Evolutionary conservation across 2,888 invertebrate species (phyloP).

Genomic region (Anoncus sp.): DNA sequence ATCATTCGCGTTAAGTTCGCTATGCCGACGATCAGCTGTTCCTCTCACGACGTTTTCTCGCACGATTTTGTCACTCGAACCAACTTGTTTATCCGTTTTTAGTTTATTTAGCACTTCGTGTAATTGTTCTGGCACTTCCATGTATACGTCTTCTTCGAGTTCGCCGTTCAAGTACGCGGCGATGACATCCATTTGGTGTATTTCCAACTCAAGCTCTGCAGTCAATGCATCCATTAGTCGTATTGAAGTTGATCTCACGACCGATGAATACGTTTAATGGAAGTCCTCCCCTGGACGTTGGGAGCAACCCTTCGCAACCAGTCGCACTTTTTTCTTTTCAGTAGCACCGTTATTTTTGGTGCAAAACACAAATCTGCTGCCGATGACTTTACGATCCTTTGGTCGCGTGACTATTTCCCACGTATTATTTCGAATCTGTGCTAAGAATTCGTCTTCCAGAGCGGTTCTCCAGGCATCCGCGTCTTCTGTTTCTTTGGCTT

Average conservation of each 20-base stretch:
- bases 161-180: slow-evolving; percentile 56
- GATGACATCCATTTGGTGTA: slow-evolving; percentile 56
- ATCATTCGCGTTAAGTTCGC: neutral
- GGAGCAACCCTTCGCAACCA: slow-evolving; percentile 53
- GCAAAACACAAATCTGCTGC: no score
- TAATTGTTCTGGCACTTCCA: no score
- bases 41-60: no score
- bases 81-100: slow-evolving; percentile 23
- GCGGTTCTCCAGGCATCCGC: slow-evolving; percentile 38
- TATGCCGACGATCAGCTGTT: slow-evolving; percentile 34
- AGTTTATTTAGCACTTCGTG: slow-evolving; percentile 38
- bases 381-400: slow-evolving; percentile 48
- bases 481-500: slow-evolving; percentile 30
- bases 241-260: slow-evolving; percentile 47
- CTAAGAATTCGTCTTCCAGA: slow-evolving; percentile 37
- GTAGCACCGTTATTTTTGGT: no score
- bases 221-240: slow-evolving; percentile 48
- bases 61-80: neutral
- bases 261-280: slow-evolving; percentile 47
- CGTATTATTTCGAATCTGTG: slow-evolving; percentile 55
- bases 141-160: slow-evolving; percentile 43
- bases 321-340: slow-evolving; percentile 39
- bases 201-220: slow-evolving; percentile 39
- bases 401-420: slow-evolving; percentile 48
- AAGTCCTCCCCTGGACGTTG: no score